Base-by-base conservation (phyloP, 2,797 vertebrate genomes). In the Siniperca scherzeri region DNA sequence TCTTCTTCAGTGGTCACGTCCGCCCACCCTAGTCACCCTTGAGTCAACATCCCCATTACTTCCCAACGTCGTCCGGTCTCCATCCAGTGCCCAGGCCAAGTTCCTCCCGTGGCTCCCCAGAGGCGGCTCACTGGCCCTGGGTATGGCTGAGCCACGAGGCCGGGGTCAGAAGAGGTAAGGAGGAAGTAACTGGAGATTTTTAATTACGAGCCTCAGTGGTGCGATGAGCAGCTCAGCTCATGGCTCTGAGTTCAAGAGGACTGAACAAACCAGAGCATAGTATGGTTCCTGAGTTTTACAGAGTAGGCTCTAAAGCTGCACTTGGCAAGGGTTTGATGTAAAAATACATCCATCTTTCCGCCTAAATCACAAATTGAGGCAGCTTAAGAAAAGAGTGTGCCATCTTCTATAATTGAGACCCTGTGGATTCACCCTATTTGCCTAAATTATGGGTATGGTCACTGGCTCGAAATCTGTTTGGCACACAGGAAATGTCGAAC, bases 181-280 rank as follows among this genome's bases (percentile, higher is more conserved):
- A 87, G 83, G 89, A 92, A 84, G 93, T 93, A 94, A 94, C 87
- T 85, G 77, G 88, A 93, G 87, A 92, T 91, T 94, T 94, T 94
- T 94, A 91, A 94, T 94, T 94, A 92, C 70, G 86, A 91, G 92
- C 91, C 92, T 91, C 90, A 92, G 90, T 88, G 93, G 89, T 89
- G 91, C 86, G 84, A 92, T 91, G 85, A 90, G 90, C 80, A 88
- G 78, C 81, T 87, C 77, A 38, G 61, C 87, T 89, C 79, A 25
- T 78, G 79, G 87, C 81, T 90, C 57, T 6, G 3, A 85, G 84
- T 88, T 86, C 77, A 90, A 85, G 82, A 87, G 59, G 74, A 77
- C 72, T 48, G 75, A 85, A 83, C 84, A 84, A 84, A 87, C 86
- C 70, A 5, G 77, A 70, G 81, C 77, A 89, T 82, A 88, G 75